Conservation (phyloP, 2,113 vertebrate species). For the Stigmatopora argus region DNA sequence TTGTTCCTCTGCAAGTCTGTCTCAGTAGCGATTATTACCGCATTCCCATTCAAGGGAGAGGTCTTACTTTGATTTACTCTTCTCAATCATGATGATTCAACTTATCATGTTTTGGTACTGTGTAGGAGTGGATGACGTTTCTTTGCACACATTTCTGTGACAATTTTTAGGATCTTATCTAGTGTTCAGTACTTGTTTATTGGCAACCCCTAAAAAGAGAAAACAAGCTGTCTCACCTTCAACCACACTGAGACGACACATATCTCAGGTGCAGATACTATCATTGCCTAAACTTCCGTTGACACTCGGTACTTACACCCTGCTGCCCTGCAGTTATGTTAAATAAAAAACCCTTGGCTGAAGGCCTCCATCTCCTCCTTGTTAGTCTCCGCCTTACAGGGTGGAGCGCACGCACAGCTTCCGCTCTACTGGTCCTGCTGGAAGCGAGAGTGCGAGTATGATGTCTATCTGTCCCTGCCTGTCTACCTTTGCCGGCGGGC, state of each 20-base stretch:
- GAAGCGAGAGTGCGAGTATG: constrained; percentile 78
- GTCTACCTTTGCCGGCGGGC: constrained; percentile 77
- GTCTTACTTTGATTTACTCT: constrained; percentile 21
- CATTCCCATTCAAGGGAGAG: constrained; percentile 19
- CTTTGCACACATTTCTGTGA: background rate
- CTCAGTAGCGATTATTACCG: constrained; percentile 15
- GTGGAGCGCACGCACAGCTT: constrained; percentile 70
- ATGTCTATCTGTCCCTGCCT: constrained; percentile 77
- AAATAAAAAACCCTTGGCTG: constrained; percentile 34
- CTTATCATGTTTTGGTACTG: background rate
- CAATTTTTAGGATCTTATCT: background rate
- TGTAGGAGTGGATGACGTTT: background rate
- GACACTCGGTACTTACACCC: background rate
- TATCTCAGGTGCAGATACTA: background rate
- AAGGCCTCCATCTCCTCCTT: constrained; percentile 63
- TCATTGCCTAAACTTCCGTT: constrained; percentile 2
- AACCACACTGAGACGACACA: background rate
- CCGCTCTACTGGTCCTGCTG: constrained; percentile 80
- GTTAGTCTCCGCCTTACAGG: constrained; percentile 73
- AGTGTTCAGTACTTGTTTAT: background rate
- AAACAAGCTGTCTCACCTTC: background rate
- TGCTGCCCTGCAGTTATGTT: constrained; percentile 8
- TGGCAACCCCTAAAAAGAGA: background rate
- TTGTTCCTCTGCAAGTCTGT: background rate
- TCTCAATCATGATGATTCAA: constrained; percentile 9